Conservation (phyloP, 2,888 invertebrate species). For the Melinaea menophilus region DNA sequence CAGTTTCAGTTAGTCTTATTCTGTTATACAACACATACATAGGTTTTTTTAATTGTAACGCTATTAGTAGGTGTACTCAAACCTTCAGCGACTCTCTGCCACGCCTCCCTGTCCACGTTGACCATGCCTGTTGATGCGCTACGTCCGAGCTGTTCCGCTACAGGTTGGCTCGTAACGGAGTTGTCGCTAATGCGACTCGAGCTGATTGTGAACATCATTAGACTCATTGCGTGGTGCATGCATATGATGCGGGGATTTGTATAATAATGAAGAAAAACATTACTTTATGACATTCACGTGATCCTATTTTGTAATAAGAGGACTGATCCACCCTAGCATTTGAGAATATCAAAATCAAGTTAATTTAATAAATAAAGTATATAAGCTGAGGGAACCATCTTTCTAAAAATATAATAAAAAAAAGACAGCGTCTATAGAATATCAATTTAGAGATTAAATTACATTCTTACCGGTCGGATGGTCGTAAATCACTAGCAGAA, state of each 20-base stretch:
- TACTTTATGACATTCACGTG: no score
- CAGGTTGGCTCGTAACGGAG: constrained; percentile 65
- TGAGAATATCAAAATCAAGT: no score
- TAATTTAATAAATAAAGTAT: no score
- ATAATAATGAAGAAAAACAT: no score
- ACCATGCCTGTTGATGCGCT: constrained; percentile 89
- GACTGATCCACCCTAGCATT: no score
- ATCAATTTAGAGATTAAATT: background rate
- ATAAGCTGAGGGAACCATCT: no score
- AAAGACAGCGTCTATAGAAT: background rate
- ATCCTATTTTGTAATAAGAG: no score
- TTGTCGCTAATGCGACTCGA: constrained; percentile 82
- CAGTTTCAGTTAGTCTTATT: no score
- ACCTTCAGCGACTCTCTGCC: constrained; percentile 76
- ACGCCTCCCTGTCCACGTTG: constrained; percentile 80
- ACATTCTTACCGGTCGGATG: constrained; percentile 58
- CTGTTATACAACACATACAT: no score
- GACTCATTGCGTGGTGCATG: background rate
- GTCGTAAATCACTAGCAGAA: constrained; percentile 65
- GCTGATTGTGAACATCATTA: constrained; percentile 37
- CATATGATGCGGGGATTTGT: no score
- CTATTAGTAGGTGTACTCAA: background rate
- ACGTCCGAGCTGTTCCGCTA: constrained; percentile 73
- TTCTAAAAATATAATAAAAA: no score
- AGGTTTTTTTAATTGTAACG: no score